Evolutionary conservation across 1,140 invertebrate genomes (phyloP), one percentile per base, ranked within the genome.

Genomic region (Orchesella cincta): DNA sequence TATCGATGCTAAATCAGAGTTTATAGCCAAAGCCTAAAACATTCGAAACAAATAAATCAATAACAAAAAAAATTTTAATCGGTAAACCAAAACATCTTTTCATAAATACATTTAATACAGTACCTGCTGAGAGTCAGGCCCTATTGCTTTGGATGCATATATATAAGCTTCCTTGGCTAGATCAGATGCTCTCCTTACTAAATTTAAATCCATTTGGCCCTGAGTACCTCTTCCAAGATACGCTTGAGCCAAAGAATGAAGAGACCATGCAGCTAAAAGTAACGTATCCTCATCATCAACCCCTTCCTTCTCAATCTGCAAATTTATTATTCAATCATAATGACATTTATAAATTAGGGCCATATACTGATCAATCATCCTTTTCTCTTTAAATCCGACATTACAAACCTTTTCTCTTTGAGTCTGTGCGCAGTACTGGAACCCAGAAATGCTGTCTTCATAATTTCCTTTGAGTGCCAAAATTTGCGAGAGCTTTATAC

Each of bases 381-480:
- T 57, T 14, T 16, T 14, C 5, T n/a, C 12, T 57, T 5, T 16
- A 18, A n/a, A n/a, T n/a, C 26, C 20, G n/a, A n/a, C n/a, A n/a
- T n/a, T n/a, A n/a, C n/a, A n/a, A n/a, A 79, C 80, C 73, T 81
- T 82, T 71, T 79, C 70, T 34, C 34, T 52, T 54, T 82, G 81
- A 35, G 75, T 67, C 36, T 78, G 36, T 2, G 79, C 73, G 77
- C 81, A 82, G 62, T 80, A 82, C 46, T 79, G 73, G 62, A 76
- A 79, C 23, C 81, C 81, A 3, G 74, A 39, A 14, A 79, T 67
- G 28, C 76, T 72, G 35, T 82, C 76, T 18, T 71, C 74, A 5
- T 62, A 20, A 0, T 29, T 57, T 26, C 78, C 81, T n/a, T 34
- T 78, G 35, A 46, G n/a, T n/a, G 54, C 76, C 72, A 79, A 79